Percentiles rank a stretch among this genome's conserved stretches.
phyloP scores from a whole-genome alignment of 2,888 invertebrate genomes.

The Heteropelma amictum region DNA sequence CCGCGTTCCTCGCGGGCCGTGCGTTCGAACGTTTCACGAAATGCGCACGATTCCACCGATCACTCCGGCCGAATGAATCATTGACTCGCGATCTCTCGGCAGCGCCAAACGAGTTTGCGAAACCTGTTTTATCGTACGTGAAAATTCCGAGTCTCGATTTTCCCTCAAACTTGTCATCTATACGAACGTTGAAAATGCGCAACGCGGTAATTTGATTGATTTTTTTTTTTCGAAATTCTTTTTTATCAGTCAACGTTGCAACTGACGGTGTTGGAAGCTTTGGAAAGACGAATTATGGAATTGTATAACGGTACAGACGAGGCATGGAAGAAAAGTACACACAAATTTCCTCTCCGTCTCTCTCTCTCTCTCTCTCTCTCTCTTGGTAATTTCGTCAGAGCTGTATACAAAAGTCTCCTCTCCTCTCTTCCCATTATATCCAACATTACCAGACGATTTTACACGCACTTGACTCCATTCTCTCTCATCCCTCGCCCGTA shows the following conservation, averaged over 20 bases:
- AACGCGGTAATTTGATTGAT: too few species aligned
- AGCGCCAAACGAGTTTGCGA: constrained; percentile 57
- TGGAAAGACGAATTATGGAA: too few species aligned
- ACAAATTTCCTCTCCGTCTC: background rate
- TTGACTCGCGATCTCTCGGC: constrained; percentile 65
- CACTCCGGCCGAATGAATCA: constrained; percentile 67
- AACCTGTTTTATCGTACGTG: constrained; percentile 62
- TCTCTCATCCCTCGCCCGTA: constrained; percentile 62
- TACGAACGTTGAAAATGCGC: too few species aligned
- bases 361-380: constrained; percentile 50
- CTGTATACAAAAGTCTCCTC: constrained; percentile 31
- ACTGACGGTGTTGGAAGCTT: too few species aligned
- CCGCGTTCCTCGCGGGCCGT: constrained; percentile 45
- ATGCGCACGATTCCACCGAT: too few species aligned
- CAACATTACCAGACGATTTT: constrained; percentile 78
- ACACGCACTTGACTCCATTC: constrained; percentile 82
- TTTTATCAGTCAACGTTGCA: too few species aligned
- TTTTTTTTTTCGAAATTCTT: too few species aligned
- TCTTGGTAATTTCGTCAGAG: constrained; percentile 23
- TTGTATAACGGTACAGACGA: too few species aligned
- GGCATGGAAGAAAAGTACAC: too few species aligned
- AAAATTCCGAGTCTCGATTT: background rate
- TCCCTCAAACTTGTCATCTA: background rate
- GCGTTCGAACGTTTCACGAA: constrained; percentile 18
- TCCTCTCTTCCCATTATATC: constrained; percentile 71